Evolutionary conservation across 2,797 vertebrate genomes (phyloP), one percentile per base, ranked within the genome.

Genomic region (Sebastes aleutianus): DNA sequence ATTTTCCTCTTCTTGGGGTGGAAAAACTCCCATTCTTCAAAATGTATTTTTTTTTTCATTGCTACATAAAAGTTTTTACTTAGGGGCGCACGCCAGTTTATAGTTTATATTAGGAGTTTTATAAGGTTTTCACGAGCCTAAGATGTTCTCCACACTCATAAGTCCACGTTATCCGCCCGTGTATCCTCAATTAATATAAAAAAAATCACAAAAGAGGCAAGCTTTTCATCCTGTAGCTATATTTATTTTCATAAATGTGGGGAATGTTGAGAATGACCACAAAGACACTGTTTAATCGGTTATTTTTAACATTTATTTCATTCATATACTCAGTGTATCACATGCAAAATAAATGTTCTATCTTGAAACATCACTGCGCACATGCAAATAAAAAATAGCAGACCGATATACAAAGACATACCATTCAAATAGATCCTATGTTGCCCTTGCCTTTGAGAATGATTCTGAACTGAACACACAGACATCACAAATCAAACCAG

Each of bases 381-480:
- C 13, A 34, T 26, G 16, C 20, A 76, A 43, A 39, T 39, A 39
- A 39, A 39, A 14, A 72, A 13, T 53, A 20, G 8, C 47, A 59
- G 5, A 27, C 16, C 32, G 9, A 64, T 14, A 74, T 31, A 27
- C 8, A 32, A 12, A 67, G 2, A 50, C 20, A n/a, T 2, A 11
- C 24, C 29, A 2, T 69, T 32, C n/a, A 56, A 13, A 43, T 39
- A 39, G 4, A 22, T 36, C 12, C 20, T 39, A 53, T 69, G 57
- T 31, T 83, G 87, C 64, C 88, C 87, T 88, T 93, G 91, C 64
- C 81, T 85, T 90, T 91, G 89, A 75, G 82, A 92, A 83, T 91
- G 85, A 91, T 74, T 85, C 68, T 89, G 87, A 89, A 79, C 81
- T 81, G 61, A 70, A 58, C 59, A 59, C 31, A 63, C 27, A 78